Percentiles rank a stretch among this genome's conserved stretches.
These are phyloP conservation scores for Alectoris magna DNA, from an alignment of 2,797 vertebrate species.

Conservation along the genomic window DNA sequence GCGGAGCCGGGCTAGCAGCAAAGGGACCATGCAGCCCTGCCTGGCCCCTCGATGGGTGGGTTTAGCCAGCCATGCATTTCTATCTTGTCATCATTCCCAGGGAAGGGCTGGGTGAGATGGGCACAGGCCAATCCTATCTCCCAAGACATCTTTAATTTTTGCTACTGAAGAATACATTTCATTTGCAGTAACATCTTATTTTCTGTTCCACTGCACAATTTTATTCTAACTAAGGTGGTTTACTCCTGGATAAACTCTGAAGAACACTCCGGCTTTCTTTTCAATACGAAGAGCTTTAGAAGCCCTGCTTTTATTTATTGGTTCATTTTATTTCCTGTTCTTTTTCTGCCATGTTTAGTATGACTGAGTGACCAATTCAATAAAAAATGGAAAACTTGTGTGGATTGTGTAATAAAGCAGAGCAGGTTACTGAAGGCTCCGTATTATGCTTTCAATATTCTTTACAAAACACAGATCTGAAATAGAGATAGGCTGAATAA, in stretches of 20 bases:
- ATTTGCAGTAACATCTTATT: constrained; percentile 81
- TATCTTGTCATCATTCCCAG: constrained; percentile 16
- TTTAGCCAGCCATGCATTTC: constrained; percentile 12
- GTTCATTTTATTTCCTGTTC: constrained; percentile 73
- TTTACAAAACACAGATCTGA: constrained; percentile 76
- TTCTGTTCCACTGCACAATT: constrained; percentile 82
- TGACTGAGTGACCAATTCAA: constrained; percentile 79
- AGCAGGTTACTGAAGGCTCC: constrained; percentile 50
- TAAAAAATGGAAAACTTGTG: constrained; percentile 72
- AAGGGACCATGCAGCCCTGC: not conserved
- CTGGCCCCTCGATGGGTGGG: not conserved
- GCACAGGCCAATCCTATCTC: constrained; percentile 32
- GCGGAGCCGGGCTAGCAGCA: not conserved
- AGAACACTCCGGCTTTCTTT: constrained; percentile 73
- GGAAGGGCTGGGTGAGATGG: not conserved
- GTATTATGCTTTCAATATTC: constrained; percentile 68
- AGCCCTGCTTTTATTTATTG: constrained; percentile 73
- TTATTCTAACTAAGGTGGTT: constrained; percentile 77
- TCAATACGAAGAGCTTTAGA: constrained; percentile 65
- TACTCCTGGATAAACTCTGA: constrained; percentile 74
- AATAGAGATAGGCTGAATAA: constrained; percentile 59
- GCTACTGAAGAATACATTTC: constrained; percentile 76
- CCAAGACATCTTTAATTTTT: constrained; percentile 74
- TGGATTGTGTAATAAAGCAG: constrained; percentile 75
- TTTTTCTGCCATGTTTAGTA: constrained; percentile 79